Base-by-base conservation (phyloP, 2,888 invertebrate species). In the Alsophila aescularia region DNA sequence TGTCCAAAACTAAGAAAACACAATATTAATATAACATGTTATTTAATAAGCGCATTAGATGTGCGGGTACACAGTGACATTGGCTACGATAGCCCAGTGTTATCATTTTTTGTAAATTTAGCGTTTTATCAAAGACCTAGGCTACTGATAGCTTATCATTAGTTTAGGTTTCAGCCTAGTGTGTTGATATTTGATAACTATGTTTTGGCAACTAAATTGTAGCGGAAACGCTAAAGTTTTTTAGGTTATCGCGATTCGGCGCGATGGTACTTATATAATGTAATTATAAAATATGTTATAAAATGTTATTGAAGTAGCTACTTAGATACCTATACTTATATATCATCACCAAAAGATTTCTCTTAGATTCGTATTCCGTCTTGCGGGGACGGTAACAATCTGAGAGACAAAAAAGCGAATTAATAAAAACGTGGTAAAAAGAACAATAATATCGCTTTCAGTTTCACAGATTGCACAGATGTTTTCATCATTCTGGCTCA, bases 71-170 rank as follows among this genome's bases (percentile, higher is more conserved):
- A 21, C 29, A 40, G 43, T 7, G 34, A 37, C 42, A 47, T 52
- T 42, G 65, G 49, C 40, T 52, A 41, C 69, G 83, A 85, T 83
- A 82, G 83, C 71, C 75, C 48, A 59, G 12, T 40, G 72, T 87
- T 89, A 89, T 88, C 88, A 50, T 79, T 83, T 84, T 88, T 83
- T 77, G 78, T 80, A 80, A 86, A 82, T 87, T 89, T 84, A 84
- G 86, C 81, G 73, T 79, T 87, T 90, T 90, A 90, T 90, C 90
- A 69, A 75, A 79, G 73, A 83, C 89, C 89, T 90, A 90, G 90
- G 85, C 83, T 77, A 75, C 75, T 63, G 80, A 75, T 89, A 90
- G 67, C 77, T 81, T 90, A 90, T 90, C 90, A 34, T 35, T 73
- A 74, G 81, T 81, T 80, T 87, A 85, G 87, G 85, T 82, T 81